Conservation (phyloP, 2,113 vertebrate genomes). For the Microcebus jonahi region DNA sequence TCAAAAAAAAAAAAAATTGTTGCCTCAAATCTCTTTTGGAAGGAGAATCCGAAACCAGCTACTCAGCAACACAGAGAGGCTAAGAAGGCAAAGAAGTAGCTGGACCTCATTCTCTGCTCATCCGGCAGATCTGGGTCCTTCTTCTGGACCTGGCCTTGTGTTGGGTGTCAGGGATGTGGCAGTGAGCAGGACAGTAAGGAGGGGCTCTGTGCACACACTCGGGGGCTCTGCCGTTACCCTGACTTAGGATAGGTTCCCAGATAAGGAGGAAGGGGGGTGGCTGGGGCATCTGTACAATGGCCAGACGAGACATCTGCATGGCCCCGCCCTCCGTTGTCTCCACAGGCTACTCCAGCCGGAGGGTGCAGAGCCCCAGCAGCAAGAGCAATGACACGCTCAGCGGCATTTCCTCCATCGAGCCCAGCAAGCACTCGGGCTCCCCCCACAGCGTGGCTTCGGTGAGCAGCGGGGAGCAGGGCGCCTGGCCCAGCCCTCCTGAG, state of each 20-base stretch:
- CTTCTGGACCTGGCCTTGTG: not conserved
- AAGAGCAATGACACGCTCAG: conserved; percentile 98
- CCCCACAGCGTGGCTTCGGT: conserved; percentile 96
- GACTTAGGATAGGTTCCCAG: not conserved
- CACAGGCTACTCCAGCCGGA: conserved; percentile 87
- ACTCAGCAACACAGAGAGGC: not conserved
- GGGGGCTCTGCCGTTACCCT: not conserved
- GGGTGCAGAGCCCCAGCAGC: conserved; percentile 94
- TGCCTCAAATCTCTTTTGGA: not conserved
- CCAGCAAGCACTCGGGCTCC: conserved; percentile 96
- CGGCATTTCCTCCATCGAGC: conserved; percentile 95
- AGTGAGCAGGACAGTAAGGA: not conserved
- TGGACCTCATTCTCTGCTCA: not conserved
- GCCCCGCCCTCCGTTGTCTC: not conserved
- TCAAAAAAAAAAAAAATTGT: not conserved
- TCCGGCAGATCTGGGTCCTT: not conserved
- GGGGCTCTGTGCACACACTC: rapidly evolving
- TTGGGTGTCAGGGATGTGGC: rapidly evolving
- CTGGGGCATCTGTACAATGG: rapidly evolving
- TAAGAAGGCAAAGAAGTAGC: not conserved
- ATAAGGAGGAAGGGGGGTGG: not conserved
- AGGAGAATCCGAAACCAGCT: not conserved
- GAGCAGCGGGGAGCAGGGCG: conserved; percentile 62
- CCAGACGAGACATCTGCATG: not conserved
- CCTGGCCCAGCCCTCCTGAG: not conserved